A percentile compares a stretch with the other conserved stretches of the same genome.
phyloP scores from a whole-genome alignment of 2,113 vertebrate genomes.

The Platysteira castanea region DNA sequence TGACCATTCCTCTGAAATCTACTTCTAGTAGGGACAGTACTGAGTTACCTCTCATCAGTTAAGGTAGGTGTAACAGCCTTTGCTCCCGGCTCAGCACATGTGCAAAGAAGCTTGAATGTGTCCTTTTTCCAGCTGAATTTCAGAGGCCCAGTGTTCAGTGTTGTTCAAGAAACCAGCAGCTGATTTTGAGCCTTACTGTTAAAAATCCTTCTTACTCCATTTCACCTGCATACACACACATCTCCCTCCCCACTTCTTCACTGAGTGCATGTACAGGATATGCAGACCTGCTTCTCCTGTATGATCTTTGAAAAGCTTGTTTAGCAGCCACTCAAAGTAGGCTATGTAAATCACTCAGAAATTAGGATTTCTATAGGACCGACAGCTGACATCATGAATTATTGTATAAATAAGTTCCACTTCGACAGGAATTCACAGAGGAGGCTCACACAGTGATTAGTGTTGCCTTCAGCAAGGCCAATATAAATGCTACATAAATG shows the following conservation, averaged over 20 bases:
- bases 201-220: neutral
- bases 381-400: neutral
- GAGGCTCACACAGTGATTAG: neutral
- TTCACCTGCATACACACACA: neutral
- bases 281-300: neutral
- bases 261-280: accelerated
- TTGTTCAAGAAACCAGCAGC: neutral
- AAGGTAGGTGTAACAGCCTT: neutral
- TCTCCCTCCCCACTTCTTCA: neutral
- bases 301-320: neutral
- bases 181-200: neutral
- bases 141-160: neutral
- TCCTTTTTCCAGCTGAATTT: neutral
- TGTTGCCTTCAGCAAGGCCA: neutral
- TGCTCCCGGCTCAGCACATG: neutral
- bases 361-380: neutral
- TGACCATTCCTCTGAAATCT: neutral
- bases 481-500: neutral
- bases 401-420: neutral
- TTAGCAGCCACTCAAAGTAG: neutral
- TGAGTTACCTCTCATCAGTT: neutral
- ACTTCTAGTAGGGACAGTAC: neutral
- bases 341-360: neutral
- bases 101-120: neutral
- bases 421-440: neutral